Conservation (phyloP, 2,113 vertebrate species). For the Theristicus caerulescens region DNA sequence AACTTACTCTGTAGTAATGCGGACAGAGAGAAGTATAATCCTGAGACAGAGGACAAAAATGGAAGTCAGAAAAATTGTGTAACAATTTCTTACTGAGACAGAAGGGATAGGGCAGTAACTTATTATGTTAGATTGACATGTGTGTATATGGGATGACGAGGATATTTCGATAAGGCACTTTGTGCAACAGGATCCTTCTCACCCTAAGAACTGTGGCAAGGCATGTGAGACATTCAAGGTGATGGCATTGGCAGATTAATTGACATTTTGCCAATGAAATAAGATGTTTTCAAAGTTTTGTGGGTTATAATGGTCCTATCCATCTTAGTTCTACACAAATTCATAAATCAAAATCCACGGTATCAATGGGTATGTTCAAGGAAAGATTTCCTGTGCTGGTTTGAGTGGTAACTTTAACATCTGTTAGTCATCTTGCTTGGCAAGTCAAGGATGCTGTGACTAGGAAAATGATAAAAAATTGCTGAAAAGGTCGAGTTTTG, state of each 20-base stretch:
- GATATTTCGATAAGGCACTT: background rate
- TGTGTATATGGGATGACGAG: background rate
- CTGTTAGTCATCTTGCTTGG: background rate
- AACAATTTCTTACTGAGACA: background rate
- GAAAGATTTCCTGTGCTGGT: background rate
- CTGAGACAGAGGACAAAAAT: background rate
- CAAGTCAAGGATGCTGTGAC: background rate
- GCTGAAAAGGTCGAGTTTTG: background rate
- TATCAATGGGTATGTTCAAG: background rate
- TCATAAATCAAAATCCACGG: background rate
- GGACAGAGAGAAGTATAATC: fast-evolving
- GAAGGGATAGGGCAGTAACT: background rate
- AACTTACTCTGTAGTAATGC: background rate
- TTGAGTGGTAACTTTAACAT: background rate
- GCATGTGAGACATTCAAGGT: background rate
- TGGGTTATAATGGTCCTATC: background rate
- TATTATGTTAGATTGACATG: background rate
- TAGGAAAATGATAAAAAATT: background rate
- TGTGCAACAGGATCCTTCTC: background rate
- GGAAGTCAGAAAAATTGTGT: background rate
- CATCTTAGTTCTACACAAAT: background rate
- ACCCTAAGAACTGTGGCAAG: background rate
- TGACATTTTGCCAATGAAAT: background rate
- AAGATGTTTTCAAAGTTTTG: background rate
- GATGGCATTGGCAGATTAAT: background rate